A percentile compares a stretch with the other conserved stretches of the same genome.
Evolutionary conservation across 2,888 invertebrate genomes (phyloP).

Genomic region (Drosophila nigricruria): DNA sequence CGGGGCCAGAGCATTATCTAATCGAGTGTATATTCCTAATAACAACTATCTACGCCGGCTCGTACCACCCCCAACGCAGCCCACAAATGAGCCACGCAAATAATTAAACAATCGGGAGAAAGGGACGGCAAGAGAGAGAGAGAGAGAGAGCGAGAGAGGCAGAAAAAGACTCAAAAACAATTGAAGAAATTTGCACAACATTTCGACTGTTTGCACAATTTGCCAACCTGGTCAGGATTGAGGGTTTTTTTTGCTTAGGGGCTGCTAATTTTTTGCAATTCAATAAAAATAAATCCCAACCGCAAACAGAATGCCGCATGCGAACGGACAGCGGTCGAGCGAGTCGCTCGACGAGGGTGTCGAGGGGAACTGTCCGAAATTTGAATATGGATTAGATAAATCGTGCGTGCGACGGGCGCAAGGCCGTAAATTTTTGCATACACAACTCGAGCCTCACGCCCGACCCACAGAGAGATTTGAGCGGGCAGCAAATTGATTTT

Average conservation of each 20-base stretch:
- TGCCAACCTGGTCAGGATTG: constrained; percentile 19
- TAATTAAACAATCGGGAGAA: constrained; percentile 3
- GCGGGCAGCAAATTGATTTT: constrained; percentile 74
- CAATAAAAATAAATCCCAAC: constrained; percentile 77
- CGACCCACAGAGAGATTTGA: constrained; percentile 26
- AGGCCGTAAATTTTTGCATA: constrained; percentile 61
- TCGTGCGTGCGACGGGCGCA: constrained; percentile 67
- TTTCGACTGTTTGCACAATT: constrained; percentile 55
- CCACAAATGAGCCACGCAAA: constrained; percentile 30
- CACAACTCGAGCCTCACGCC: constrained; percentile 60
- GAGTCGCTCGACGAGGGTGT: constrained; percentile 4
- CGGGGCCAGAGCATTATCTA: constrained; percentile 37
- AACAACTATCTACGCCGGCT: constrained; percentile 13
- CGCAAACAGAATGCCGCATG: constrained; percentile 69
- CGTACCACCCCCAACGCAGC: neutral
- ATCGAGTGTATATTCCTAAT: constrained; percentile 31
- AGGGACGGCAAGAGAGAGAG: no score
- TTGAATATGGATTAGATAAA: constrained; percentile 80
- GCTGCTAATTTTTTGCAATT: constrained; percentile 71
- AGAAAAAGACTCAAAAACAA: constrained; percentile 20
- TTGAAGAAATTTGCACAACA: constrained; percentile 31
- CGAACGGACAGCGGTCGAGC: constrained; percentile 12
- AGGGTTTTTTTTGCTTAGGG: constrained; percentile 9
- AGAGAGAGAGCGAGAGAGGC: neutral
- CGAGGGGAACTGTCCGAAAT: constrained; percentile 61